Evolutionary conservation across 2,113 vertebrate species (phyloP), one percentile per base, ranked within the genome.

Genomic region (Perognathus longimembris): DNA sequence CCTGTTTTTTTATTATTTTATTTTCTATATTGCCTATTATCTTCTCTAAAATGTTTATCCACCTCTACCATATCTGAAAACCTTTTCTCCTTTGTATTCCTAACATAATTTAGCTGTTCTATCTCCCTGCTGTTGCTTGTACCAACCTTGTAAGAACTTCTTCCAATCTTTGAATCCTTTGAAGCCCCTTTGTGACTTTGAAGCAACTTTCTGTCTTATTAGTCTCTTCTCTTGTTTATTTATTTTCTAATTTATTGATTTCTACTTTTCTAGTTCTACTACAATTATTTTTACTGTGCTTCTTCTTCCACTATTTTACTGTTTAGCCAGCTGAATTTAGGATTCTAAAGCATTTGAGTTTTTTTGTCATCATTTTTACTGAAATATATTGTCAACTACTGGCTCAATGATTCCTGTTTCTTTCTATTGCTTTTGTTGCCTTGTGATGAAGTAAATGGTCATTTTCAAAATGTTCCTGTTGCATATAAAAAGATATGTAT

Each of bases 31-130:
- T 81, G 3, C 45, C 3, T 20, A n/a, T 54, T 40, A 15, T 28
- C 28, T 66, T 92, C 7, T 86, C n/a, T 57, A 24, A 34, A n/a
- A n/a, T n/a, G 71, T 96, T 81, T 87, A 73, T 59, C 73, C 63
- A 92, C 45, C 32, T 85, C 38, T 78, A 34, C 70, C 22, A 17
- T 42, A 14, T 40, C 28, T 59, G 4, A 54, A 32, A 1, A 8
- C 45, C 1, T 75, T 57, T 81, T n/a, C 9, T 66, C 8, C n/a
- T 64, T 67, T 90, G 34, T 42, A 30, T 83, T 87, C 9, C 42
- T 92, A 50, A 57, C 4, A 22, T 54, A 82, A 3, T 78, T 84
- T 71, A 75, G 38, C 89, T 38, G 30, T 38, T n/a, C 3, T 10
- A 64, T 71, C 21, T 81, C 11, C n/a, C 15, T 71, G 83, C 34